Percentiles rank a stretch among this genome's conserved stretches.
phyloP scores from a whole-genome alignment of 2,113 vertebrate species.

The Peucedramus taeniatus region DNA sequence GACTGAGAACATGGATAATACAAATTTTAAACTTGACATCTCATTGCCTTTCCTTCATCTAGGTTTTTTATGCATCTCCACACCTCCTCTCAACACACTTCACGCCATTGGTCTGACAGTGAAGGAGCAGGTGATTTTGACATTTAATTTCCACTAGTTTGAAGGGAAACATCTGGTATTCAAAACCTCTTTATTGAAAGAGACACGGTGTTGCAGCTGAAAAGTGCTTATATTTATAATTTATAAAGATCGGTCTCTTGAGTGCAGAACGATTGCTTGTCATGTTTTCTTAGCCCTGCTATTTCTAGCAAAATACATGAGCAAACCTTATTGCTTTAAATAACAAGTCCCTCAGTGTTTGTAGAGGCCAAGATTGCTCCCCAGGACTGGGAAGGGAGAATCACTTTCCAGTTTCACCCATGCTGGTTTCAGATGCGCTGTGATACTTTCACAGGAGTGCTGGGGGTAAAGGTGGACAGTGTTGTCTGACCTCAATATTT shows the following conservation, averaged over 20 bases:
- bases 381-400: background rate
- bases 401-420: background rate
- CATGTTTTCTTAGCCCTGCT: background rate
- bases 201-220: background rate
- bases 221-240: background rate
- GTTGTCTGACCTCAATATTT: background rate
- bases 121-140: background rate
- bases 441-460: background rate
- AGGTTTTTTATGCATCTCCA: background rate
- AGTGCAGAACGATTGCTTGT: background rate
- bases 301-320: constrained; percentile 1
- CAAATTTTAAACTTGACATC: background rate
- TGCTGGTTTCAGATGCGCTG: background rate
- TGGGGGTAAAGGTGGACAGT: background rate
- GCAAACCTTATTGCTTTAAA: background rate
- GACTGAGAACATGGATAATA: background rate
- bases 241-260: background rate
- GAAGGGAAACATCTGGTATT: background rate
- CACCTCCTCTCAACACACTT: background rate
- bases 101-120: background rate
- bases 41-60: background rate
- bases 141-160: background rate
- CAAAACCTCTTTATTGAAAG: background rate
- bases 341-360: background rate
- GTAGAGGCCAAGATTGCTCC: background rate